A percentile compares a stretch with the other conserved stretches of the same genome.
Conservation (phyloP, 2,797 vertebrate species). For the Erethizon dorsatum region DNA sequence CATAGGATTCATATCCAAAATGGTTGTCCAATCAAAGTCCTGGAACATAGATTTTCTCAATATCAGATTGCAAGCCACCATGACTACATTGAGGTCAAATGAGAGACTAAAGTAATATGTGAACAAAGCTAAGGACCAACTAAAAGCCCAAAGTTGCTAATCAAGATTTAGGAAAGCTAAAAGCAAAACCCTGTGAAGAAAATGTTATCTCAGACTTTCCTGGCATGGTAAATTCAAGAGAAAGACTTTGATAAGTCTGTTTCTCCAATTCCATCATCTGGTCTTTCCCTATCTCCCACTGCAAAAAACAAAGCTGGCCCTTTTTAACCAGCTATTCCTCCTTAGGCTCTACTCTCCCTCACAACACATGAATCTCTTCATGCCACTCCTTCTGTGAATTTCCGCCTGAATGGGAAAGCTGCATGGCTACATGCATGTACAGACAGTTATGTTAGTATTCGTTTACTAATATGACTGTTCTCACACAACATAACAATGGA, state of each 20-base stretch:
- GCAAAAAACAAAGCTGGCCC: background rate
- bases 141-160: conserved; percentile 83
- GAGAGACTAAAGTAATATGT: conserved; percentile 88
- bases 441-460: background rate
- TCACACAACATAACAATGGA: background rate
- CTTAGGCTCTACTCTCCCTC: background rate
- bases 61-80: conserved; percentile 90
- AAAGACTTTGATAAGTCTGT: conserved; percentile 30
- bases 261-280: background rate
- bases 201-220: conserved; percentile 89
- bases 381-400: background rate
- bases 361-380: background rate
- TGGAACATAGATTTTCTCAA: conserved; percentile 89
- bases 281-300: background rate
- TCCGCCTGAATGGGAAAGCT: background rate
- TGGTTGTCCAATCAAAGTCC: conserved; percentile 87
- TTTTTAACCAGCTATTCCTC: conserved; percentile 29
- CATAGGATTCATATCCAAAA: conserved; percentile 89
- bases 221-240: conserved; percentile 87
- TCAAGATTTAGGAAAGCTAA: conserved; percentile 85
- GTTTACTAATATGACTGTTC: background rate
- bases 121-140: conserved; percentile 89
- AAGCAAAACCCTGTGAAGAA: conserved; percentile 90
- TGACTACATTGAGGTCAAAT: conserved; percentile 89
- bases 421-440: too few species aligned